Percentiles rank a stretch among this genome's conserved stretches.
Conservation (phyloP, 2,113 vertebrate species). For the Amazona vittata region DNA sequence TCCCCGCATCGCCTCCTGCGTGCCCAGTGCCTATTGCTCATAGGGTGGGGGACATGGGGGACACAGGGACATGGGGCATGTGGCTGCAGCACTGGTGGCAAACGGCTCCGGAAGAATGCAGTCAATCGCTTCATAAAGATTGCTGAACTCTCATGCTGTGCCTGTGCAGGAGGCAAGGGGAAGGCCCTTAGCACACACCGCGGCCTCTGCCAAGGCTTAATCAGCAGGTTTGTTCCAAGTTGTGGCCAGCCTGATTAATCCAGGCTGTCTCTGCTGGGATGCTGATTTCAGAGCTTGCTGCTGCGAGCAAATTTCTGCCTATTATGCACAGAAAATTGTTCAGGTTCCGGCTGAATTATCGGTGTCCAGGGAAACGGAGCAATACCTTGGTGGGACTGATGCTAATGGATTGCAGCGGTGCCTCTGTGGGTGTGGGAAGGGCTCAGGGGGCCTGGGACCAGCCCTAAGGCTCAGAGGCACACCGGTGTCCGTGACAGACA, state of each 20-base stretch:
- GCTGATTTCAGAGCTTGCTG: conserved; percentile 40
- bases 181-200: background rate
- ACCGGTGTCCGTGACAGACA: background rate
- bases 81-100: background rate
- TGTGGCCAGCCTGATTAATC: conserved; percentile 54
- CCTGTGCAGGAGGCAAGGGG: background rate
- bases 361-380: conserved; percentile 34
- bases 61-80: rapidly evolving
- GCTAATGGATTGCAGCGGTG: background rate
- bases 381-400: background rate
- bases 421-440: background rate
- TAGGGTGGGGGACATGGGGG: rapidly evolving
- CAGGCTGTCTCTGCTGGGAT: conserved; percentile 16
- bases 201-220: conserved; percentile 1
- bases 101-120: background rate
- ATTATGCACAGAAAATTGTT: conserved; percentile 25
- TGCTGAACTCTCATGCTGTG: background rate
- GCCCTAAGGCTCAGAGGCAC: rapidly evolving
- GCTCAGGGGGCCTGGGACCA: background rate
- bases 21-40: background rate
- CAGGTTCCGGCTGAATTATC: conserved; percentile 8
- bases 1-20: rapidly evolving
- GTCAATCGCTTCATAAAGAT: rapidly evolving
- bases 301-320: conserved; percentile 36
- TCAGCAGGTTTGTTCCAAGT: conserved; percentile 51